These are phyloP conservation scores for Phaethon lepturus DNA, from an alignment of 2,113 vertebrate genomes.

Conservation along the genomic window DNA sequence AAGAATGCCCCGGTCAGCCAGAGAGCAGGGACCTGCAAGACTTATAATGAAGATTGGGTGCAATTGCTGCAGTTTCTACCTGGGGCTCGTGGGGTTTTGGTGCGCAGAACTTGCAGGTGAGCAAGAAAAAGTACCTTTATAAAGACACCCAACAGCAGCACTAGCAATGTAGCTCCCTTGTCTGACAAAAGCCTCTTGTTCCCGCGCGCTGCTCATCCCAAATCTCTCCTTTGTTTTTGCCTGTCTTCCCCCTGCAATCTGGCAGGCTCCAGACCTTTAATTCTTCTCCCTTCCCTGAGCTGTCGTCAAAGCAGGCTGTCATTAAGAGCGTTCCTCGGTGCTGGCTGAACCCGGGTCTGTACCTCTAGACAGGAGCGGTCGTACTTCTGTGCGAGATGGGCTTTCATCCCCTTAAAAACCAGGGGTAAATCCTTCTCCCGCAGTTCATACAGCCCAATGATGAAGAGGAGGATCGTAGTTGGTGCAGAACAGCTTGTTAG, in stretches of 20 bases:
- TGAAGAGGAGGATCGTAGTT: not conserved
- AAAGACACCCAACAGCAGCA: not conserved
- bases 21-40: too few species aligned
- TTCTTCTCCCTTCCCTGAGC: not conserved
- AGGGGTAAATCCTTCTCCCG: not conserved
- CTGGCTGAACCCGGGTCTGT: not conserved
- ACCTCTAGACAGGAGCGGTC: not conserved
- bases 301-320: not conserved
- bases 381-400: not conserved
- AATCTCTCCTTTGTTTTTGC: not conserved
- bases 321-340: not conserved
- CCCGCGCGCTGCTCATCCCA: not conserved
- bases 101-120: not conserved
- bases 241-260: not conserved
- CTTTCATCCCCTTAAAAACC: not conserved
- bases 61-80: not conserved
- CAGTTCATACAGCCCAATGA: not conserved
- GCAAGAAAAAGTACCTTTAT: not conserved
- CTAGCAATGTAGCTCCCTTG: not conserved
- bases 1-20: not conserved
- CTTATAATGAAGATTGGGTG: not conserved
- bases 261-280: not conserved
- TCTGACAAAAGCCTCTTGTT: conserved; percentile 27
- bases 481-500: not conserved
- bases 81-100: rapidly evolving